These are phyloP conservation scores for Platyura marginata DNA, from an alignment of 1,140 invertebrate species.

Conservation along the genomic window DNA sequence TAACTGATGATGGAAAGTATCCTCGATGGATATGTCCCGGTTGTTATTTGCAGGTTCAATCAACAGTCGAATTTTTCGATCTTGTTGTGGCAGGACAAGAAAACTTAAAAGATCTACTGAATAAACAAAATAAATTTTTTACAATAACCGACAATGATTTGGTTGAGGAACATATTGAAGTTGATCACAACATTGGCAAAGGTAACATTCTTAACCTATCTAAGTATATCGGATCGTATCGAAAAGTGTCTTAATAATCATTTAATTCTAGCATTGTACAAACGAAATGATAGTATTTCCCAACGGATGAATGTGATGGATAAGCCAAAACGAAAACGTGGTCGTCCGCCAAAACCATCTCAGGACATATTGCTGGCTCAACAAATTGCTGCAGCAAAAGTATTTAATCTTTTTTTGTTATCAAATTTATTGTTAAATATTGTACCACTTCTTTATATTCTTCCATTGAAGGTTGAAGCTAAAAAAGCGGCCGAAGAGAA, in stretches of 20 bases:
- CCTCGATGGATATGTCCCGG: background rate
- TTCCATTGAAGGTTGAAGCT: no score
- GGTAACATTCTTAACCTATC: background rate
- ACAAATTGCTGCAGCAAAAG: conserved; percentile 20
- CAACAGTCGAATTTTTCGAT: conserved; percentile 1
- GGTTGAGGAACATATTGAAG: no score
- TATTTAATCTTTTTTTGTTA: background rate
- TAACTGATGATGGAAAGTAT: background rate
- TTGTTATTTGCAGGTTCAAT: conserved; percentile 3
- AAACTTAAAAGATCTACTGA: background rate
- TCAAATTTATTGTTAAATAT: no score
- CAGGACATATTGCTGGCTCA: conserved; percentile 25
- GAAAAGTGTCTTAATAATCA: background rate
- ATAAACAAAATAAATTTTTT: background rate
- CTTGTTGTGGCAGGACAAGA: background rate
- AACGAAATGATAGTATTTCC: no score
- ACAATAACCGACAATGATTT: background rate
- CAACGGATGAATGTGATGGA: conserved; percentile 41
- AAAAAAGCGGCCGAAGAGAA: background rate
- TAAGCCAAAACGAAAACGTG: conserved; percentile 44
- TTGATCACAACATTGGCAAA: no score
- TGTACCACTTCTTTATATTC: no score
- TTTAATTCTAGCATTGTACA: no score
- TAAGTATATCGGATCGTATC: background rate
- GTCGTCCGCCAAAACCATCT: conserved; percentile 45